phyloP scores from a whole-genome alignment of 2,113 vertebrate species.

The Phylloscopus trochilus region DNA sequence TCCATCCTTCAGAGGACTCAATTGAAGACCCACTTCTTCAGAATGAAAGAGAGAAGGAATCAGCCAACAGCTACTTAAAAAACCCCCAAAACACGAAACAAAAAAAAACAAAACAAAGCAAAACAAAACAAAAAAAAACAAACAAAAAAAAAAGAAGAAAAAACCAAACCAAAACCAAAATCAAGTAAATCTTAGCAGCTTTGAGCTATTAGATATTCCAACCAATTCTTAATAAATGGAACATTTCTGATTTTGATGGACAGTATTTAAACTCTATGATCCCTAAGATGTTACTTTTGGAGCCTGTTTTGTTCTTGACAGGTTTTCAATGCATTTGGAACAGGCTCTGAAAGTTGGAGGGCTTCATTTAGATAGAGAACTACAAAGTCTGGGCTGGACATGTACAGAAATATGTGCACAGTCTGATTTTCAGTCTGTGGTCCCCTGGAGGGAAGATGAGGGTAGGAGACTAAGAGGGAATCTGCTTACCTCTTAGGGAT shows the following conservation, averaged over 20 bases:
- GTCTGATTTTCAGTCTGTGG: background rate
- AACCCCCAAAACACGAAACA: too few species aligned
- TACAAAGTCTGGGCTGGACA: background rate
- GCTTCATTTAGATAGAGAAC: background rate
- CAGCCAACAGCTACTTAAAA: background rate
- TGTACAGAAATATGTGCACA: background rate
- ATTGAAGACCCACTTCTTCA: background rate
- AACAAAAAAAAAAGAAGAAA: background rate
- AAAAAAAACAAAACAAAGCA: background rate
- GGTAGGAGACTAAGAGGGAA: background rate
- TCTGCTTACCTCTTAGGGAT: background rate
- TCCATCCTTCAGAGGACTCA: background rate
- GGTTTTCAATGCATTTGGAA: slow-evolving; percentile 23
- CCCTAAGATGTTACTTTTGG: background rate
- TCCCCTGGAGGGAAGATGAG: background rate
- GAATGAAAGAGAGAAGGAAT: background rate
- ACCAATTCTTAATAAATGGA: background rate
- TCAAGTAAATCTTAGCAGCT: background rate
- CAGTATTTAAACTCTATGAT: background rate
- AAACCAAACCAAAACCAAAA: too few species aligned
- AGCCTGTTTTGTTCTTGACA: slow-evolving; percentile 23
- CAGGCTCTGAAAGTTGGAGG: background rate
- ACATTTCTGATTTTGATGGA: slow-evolving; percentile 15
- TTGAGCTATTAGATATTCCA: background rate
- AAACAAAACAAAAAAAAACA: background rate